Evolutionary conservation across 2,797 vertebrate species (phyloP), one percentile per base, ranked within the genome.

Genomic region (Poecilia velifera): DNA sequence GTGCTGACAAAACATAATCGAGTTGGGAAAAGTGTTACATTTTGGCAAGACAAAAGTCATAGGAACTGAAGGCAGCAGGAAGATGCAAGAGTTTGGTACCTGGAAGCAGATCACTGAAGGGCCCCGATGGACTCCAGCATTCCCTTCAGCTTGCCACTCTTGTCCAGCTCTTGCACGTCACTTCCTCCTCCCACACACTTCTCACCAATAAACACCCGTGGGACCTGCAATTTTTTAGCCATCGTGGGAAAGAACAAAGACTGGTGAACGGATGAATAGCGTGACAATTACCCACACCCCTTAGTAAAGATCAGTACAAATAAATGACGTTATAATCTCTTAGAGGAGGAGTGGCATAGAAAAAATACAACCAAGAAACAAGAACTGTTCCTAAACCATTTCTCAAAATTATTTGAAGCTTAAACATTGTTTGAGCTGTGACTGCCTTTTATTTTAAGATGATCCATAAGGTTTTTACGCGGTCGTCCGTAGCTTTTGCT

Each of bases 141-240:
- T 0, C 10, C 55, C 76, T 95, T 39, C 81, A 98, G 95, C 82
- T 97, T 81, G 1, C 97, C 96, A 0, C 72, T 95, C 39, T 71
- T 28, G 0, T 97, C 85, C 87, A 97, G 85, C 0, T 62, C 77
- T 0, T 72, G 74, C 8, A 98, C 94, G 0, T 98, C 96, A 20
- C 82, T 94, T 84, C 95, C 97, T 0, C 97, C 97, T 22, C 97
- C 97, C 5, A 98, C 90, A 72, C 97, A 97, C 14, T 95, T 86
- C 82, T 96, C 92, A 0, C 97, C 97, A 0, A 97, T 94, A 86
- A 97, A 98, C 80, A 98, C 95, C 4, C 97, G 94, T 0, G 97
- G 97, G 12, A 98, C 97, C 97, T 98, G 39, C 68, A 12, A 25
- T 55, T 55, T n/a, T 78, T 25, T 73, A 53, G 77, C 47, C 16